These are phyloP conservation scores for Steinernema scapterisci DNA, from an alignment of 2,888 invertebrate genomes.

Conservation along the genomic window DNA sequence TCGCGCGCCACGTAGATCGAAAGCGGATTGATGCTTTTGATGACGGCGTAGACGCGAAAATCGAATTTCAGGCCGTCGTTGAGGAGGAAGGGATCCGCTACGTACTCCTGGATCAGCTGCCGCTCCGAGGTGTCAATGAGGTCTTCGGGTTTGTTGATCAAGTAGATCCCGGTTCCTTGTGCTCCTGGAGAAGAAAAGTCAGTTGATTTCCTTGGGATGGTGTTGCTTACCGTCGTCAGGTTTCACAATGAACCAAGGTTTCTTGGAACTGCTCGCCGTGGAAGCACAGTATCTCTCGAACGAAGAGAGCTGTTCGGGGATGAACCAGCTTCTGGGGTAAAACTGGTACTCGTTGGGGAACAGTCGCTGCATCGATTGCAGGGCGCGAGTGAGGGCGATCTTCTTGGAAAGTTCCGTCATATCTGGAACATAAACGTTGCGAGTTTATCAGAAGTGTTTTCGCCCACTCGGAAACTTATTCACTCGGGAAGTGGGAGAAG, in stretches of 20 bases:
- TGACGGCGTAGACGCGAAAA: constrained; percentile 70
- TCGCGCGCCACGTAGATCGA: constrained; percentile 67
- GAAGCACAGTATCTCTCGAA: constrained; percentile 49
- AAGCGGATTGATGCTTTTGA: constrained; percentile 70
- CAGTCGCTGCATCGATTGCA: constrained; percentile 69
- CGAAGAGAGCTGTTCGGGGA: constrained; percentile 69
- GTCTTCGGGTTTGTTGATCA: constrained; percentile 69
- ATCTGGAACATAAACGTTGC: constrained; percentile 58
- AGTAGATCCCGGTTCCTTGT: constrained; percentile 71
- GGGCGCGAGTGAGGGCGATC: constrained; percentile 69
- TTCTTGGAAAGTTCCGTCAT: constrained; percentile 70
- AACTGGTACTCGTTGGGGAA: constrained; percentile 71
- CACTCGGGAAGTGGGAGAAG: constrained; percentile 65
- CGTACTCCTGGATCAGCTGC: constrained; percentile 69
- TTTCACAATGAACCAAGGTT: constrained; percentile 70
- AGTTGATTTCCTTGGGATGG: too few species aligned
- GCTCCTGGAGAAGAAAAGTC: constrained; percentile 57
- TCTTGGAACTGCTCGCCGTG: neutral
- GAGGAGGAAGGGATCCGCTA: constrained; percentile 68
- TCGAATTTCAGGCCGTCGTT: constrained; percentile 70
- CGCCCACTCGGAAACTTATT: constrained; percentile 70
- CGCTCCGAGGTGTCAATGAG: constrained; percentile 63
- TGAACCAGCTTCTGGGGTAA: constrained; percentile 71
- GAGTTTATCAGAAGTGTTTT: neutral
- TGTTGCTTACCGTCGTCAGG: constrained; percentile 69